Conservation (phyloP, 2,888 invertebrate genomes). For the Chaitophorus viminalis region DNA sequence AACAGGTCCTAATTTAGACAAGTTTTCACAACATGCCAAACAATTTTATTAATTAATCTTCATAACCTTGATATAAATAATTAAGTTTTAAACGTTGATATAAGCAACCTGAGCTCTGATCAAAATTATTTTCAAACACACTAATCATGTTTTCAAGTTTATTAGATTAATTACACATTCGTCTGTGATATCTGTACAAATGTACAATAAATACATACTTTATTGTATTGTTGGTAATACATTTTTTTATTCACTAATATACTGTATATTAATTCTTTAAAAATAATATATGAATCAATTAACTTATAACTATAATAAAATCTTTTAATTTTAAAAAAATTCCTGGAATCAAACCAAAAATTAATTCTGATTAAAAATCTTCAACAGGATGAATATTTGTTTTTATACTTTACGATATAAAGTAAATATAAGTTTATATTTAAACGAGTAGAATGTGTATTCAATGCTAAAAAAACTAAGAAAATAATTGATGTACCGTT, state of each 20-base stretch:
- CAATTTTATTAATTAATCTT: neutral
- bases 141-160: neutral
- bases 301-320: neutral
- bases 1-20: neutral
- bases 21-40: neutral
- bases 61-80: neutral
- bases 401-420: too few species aligned
- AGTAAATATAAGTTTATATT: neutral
- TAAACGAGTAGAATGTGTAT: slow-evolving; percentile 15
- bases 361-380: neutral
- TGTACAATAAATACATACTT: neutral
- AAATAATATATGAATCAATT: neutral
- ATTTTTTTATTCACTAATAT: neutral
- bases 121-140: neutral
- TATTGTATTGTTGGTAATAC: neutral
- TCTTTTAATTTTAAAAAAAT: neutral
- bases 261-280: neutral
- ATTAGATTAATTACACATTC: neutral
- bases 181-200: neutral
- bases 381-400: neutral
- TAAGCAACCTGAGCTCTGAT: neutral
- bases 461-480: slow-evolving; percentile 9
- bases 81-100: neutral
- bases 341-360: neutral
- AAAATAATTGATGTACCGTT: slow-evolving; percentile 73